A percentile compares a stretch with the other conserved stretches of the same genome.
Conservation (phyloP, 2,113 vertebrate species). For the Heterotis niloticus region DNA sequence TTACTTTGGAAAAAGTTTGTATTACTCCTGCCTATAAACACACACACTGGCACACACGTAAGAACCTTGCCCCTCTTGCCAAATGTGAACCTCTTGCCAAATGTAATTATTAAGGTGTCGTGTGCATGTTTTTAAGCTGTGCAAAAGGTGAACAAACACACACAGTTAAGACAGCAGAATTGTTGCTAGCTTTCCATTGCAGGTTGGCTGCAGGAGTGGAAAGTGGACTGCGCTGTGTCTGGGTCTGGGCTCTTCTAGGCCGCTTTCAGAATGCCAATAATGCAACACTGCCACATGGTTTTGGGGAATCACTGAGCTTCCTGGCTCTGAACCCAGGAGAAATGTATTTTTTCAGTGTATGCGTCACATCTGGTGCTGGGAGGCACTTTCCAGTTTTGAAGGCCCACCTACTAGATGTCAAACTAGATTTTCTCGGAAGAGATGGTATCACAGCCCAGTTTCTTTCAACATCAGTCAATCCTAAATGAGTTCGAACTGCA, state of each 20-base stretch:
- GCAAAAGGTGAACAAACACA: conserved; percentile 4
- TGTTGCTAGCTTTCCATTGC: background rate
- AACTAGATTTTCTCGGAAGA: background rate
- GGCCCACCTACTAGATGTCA: background rate
- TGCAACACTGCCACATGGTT: conserved; percentile 1
- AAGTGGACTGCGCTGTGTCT: background rate
- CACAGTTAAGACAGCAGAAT: background rate
- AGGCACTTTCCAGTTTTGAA: background rate
- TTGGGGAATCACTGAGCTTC: background rate
- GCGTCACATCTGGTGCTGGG: conserved; percentile 1
- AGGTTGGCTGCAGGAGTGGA: background rate
- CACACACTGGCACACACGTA: background rate
- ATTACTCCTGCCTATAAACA: background rate
- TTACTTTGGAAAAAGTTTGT: conserved; percentile 6
- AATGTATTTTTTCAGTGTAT: background rate
- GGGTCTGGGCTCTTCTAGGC: background rate
- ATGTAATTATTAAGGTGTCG: conserved; percentile 7
- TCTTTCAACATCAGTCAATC: background rate
- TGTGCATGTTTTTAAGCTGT: conserved; percentile 1
- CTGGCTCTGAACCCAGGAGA: background rate
- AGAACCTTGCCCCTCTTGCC: background rate
- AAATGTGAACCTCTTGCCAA: conserved; percentile 10
- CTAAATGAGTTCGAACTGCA: background rate
- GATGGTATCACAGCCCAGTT: background rate
- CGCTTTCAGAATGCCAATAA: background rate